Conservation (phyloP, 2,113 vertebrate species). For the Epinephelus lanceolatus region DNA sequence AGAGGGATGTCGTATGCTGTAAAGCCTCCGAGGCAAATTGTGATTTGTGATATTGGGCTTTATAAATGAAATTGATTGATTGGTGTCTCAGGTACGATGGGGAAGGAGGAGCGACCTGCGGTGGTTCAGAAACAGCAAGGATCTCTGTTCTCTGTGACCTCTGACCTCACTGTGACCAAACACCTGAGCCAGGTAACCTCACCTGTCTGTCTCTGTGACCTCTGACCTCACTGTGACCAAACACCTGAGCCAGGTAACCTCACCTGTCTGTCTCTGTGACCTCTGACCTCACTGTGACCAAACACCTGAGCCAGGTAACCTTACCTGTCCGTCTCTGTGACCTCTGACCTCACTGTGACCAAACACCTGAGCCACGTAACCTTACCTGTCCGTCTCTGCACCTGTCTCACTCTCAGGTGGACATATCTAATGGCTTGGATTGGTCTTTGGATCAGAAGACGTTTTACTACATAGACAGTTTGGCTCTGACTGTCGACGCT, state of each 20-base stretch:
- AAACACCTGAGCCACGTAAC: too few species aligned
- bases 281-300: background rate
- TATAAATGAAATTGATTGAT: too few species aligned
- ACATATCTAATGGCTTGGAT: conserved; percentile 95
- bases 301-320: too few species aligned
- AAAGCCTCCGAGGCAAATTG: too few species aligned
- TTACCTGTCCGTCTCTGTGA: background rate
- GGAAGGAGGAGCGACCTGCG: conserved; percentile 10
- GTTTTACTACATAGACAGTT: conserved; percentile 95
- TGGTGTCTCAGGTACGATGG: conserved; percentile 67
- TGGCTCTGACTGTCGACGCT: conserved; percentile 90
- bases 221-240: background rate
- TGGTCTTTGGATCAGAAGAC: conserved; percentile 92
- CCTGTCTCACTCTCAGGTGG: conserved; percentile 81
- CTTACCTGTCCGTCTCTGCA: background rate
- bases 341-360: background rate
- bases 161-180: background rate
- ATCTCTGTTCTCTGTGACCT: conserved; percentile 52
- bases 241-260: too few species aligned
- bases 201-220: background rate
- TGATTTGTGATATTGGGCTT: too few species aligned
- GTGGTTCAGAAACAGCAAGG: conserved; percentile 48
- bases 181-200: too few species aligned
- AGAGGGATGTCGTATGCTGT: too few species aligned
- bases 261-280: background rate